Conservation (phyloP, 2,797 vertebrate species). For the Mionectes olivaceus region DNA sequence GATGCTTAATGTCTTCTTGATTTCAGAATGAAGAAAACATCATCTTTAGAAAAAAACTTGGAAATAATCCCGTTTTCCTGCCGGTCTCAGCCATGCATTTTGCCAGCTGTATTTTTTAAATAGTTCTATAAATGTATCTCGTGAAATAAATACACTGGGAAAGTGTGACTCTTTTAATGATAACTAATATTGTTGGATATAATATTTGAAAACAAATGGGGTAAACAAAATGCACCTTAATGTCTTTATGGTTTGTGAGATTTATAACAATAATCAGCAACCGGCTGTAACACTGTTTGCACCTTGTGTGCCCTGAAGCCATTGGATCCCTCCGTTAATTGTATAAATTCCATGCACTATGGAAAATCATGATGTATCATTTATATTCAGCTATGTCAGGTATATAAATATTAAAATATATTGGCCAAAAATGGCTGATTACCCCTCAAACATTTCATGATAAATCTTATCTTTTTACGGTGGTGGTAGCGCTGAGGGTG, state of each 20-base stretch:
- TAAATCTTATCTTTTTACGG: constrained; percentile 81
- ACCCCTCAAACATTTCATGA: constrained; percentile 80
- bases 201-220: constrained; percentile 73
- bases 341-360: constrained; percentile 80
- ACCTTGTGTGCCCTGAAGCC: constrained; percentile 79
- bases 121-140: constrained; percentile 59
- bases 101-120: constrained; percentile 64
- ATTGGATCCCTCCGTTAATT: constrained; percentile 79
- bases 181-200: constrained; percentile 66
- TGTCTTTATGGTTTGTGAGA: constrained; percentile 74
- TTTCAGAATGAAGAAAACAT: constrained; percentile 39
- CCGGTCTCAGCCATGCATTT: constrained; percentile 58
- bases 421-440: constrained; percentile 81
- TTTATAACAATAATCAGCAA: constrained; percentile 82
- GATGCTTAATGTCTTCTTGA: not conserved
- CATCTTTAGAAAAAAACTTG: constrained; percentile 61
- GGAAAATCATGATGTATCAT: constrained; percentile 79
- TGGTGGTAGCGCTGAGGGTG: constrained; percentile 35
- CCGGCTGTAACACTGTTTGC: constrained; percentile 69
- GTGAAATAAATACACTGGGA: constrained; percentile 61
- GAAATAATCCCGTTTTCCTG: constrained; percentile 55
- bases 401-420: constrained; percentile 87
- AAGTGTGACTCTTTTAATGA: constrained; percentile 74
- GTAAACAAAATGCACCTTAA: constrained; percentile 76
- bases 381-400: constrained; percentile 82